phyloP scores from a whole-genome alignment of 2,113 vertebrate species.

The Takifugu flavidus region DNA sequence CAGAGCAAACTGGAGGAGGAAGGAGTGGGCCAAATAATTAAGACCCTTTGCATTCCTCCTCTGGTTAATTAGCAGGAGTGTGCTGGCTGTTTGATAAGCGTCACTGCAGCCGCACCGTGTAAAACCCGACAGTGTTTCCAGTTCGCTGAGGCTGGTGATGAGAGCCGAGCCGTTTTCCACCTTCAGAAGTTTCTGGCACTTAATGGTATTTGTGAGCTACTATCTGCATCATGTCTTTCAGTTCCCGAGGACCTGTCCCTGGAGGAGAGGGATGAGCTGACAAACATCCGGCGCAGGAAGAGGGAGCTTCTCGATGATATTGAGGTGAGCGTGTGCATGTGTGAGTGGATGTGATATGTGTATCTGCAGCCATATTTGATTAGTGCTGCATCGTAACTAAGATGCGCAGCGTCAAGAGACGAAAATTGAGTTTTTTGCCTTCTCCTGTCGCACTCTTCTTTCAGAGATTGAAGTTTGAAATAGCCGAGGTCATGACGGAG shows the following conservation, averaged over 20 bases:
- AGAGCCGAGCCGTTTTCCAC: no score
- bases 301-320: slow-evolving; percentile 96
- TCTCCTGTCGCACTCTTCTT: neutral
- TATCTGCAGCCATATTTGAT: neutral
- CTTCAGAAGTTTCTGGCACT: slow-evolving; percentile 1
- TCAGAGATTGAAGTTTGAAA: slow-evolving; percentile 96
- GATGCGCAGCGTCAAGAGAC: no score
- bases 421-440: neutral
- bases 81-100: slow-evolving; percentile 24
- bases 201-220: slow-evolving; percentile 4
- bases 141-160: neutral
- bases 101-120: slow-evolving; percentile 17
- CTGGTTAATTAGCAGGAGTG: slow-evolving; percentile 56
- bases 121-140: slow-evolving; percentile 6
- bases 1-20: slow-evolving; percentile 28
- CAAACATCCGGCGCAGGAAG: slow-evolving; percentile 93
- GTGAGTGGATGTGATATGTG: neutral
- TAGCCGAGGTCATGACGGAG: slow-evolving; percentile 97
- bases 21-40: slow-evolving; percentile 57
- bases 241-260: slow-evolving; percentile 94
- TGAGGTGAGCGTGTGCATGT: slow-evolving; percentile 71
- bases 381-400: neutral
- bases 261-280: slow-evolving; percentile 90
- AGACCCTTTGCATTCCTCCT: slow-evolving; percentile 29
- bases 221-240: slow-evolving; percentile 54